Conservation (phyloP, 2,888 invertebrate genomes). For the Drosophila borborema region DNA sequence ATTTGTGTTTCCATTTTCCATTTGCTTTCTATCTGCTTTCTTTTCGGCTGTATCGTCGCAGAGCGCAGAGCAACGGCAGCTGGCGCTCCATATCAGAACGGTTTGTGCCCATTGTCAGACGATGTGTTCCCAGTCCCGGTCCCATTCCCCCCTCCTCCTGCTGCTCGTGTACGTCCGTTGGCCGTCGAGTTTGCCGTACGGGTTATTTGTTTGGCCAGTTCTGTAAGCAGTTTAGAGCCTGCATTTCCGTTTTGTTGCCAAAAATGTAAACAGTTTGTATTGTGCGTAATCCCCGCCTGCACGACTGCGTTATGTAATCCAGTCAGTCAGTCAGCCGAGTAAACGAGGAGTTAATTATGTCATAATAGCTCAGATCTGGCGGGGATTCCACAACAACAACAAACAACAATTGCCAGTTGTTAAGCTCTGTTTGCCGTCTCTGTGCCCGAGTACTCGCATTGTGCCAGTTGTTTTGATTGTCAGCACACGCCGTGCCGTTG, state of each 20-base stretch:
- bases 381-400: constrained; percentile 26
- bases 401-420: constrained; percentile 50
- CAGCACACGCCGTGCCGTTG: constrained; percentile 50
- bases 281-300: constrained; percentile 66
- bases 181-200: constrained; percentile 49
- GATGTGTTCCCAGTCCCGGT: constrained; percentile 27
- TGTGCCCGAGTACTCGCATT: constrained; percentile 22
- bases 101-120: constrained; percentile 48
- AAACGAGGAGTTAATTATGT: constrained; percentile 76
- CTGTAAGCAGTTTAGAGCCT: constrained; percentile 68
- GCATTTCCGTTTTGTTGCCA: constrained; percentile 76
- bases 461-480: constrained; percentile 47
- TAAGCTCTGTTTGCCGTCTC: constrained; percentile 44
- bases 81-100: constrained; percentile 47
- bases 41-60: constrained; percentile 44
- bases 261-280: constrained; percentile 72
- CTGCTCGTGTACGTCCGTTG: constrained; percentile 9
- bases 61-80: constrained; percentile 41
- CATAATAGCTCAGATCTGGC: constrained; percentile 60
- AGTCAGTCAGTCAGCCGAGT: constrained; percentile 51
- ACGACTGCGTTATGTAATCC: constrained; percentile 67
- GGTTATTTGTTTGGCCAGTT: constrained; percentile 72
- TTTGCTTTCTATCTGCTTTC: constrained; percentile 71
- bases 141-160: constrained; percentile 2
- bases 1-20: constrained; percentile 41